A percentile compares a stretch with the other conserved stretches of the same genome.
phyloP scores from a whole-genome alignment of 2,888 invertebrate species.

The Drosophila fungiperda region DNA sequence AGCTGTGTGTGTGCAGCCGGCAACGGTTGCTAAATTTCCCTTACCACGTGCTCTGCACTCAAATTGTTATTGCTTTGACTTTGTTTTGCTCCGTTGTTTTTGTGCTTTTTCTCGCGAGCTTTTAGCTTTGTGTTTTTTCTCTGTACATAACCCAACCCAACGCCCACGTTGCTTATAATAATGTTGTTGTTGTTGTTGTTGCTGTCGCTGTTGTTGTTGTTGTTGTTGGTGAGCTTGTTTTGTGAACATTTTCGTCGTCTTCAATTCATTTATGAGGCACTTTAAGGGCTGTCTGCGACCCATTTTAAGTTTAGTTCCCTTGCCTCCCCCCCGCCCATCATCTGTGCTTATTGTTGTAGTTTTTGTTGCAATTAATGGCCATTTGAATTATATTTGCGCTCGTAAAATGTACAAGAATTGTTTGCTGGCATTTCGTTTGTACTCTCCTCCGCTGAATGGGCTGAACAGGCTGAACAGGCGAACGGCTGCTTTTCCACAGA shows the following conservation, averaged over 20 bases:
- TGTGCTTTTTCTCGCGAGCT: conserved; percentile 8
- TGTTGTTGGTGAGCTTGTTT: conserved; percentile 20
- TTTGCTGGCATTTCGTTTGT: conserved; percentile 55
- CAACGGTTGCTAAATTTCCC: conserved; percentile 54
- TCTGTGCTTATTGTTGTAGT: conserved; percentile 34
- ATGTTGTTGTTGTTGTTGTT: conserved; percentile 13
- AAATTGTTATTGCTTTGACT: conserved; percentile 31
- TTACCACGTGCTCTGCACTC: conserved; percentile 64
- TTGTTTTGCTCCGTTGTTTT: conserved; percentile 25
- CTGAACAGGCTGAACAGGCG: background rate
- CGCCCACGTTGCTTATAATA: conserved; percentile 18
- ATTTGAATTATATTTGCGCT: conserved; percentile 84
- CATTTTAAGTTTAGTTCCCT: conserved; percentile 58
- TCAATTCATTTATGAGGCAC: conserved; percentile 77
- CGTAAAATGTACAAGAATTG: conserved; percentile 83
- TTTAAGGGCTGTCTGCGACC: conserved; percentile 72
- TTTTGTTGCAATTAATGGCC: conserved; percentile 81
- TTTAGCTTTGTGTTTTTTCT: conserved; percentile 1
- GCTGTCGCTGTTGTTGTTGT: conserved; percentile 1
- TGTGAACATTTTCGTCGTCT: conserved; percentile 36
- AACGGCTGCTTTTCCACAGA: conserved; percentile 26
- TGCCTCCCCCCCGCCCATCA: background rate
- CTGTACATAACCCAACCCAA: conserved; percentile 59
- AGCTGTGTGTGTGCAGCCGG: conserved; percentile 21
- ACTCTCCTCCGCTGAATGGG: conserved; percentile 12